These are phyloP conservation scores for Centruroides vittatus DNA, from an alignment of 1,140 invertebrate species.

Conservation along the genomic window DNA sequence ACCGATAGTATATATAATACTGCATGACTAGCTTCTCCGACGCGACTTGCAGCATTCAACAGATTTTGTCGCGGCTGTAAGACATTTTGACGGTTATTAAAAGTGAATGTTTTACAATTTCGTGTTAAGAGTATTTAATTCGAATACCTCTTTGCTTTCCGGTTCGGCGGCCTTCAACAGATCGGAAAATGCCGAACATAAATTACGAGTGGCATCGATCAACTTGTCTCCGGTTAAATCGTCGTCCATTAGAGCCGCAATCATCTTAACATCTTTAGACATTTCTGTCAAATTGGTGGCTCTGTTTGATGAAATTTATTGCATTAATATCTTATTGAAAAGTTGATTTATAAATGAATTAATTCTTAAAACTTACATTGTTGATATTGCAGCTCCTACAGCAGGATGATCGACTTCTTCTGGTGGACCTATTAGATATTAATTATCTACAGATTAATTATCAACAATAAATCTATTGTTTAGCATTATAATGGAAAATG, in stretches of 20 bases:
- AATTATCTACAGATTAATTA: too few relatives aligned
- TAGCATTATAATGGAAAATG: too few relatives aligned
- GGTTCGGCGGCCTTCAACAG: constrained; percentile 87
- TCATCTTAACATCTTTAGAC: constrained; percentile 83
- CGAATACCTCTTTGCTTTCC: constrained; percentile 62
- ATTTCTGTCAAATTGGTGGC: constrained; percentile 92
- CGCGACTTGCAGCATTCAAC: constrained; percentile 80
- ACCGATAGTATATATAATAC: constrained; percentile 88
- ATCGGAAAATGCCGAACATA: constrained; percentile 89
- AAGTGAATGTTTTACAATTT: too few relatives aligned
- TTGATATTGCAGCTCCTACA: constrained; percentile 89
- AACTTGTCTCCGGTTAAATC: constrained; percentile 67
- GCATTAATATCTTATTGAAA: neutral
- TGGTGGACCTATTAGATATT: constrained; percentile 20
- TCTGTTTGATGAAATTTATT: constrained; percentile 19
- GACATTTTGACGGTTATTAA: constrained; percentile 18
- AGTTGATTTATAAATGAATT: neutral
- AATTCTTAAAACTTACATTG: constrained; percentile 44
- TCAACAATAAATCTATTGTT: too few relatives aligned
- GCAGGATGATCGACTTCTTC: constrained; percentile 74
- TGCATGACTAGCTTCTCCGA: constrained; percentile 88
- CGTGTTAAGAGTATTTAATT: too few relatives aligned
- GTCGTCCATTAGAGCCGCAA: constrained; percentile 84
- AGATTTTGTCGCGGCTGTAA: constrained; percentile 72
- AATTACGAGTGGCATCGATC: constrained; percentile 75